A percentile compares a stretch with the other conserved stretches of the same genome.
These are phyloP conservation scores for Galago senegalensis DNA, from an alignment of 2,797 vertebrate species.

Conservation along the genomic window DNA sequence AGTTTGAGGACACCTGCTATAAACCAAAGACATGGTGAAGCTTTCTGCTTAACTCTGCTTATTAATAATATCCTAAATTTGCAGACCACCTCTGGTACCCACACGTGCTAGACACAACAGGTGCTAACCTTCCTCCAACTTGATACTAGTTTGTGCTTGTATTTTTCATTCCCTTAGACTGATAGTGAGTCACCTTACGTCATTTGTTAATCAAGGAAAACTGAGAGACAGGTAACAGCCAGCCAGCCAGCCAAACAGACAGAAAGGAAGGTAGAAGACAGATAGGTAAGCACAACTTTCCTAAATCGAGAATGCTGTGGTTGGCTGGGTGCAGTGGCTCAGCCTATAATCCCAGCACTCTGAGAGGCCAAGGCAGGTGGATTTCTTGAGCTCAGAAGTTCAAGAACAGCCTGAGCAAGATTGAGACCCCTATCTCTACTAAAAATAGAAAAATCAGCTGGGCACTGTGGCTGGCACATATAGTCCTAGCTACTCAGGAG, in stretches of 20 bases:
- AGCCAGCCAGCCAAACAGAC: not conserved
- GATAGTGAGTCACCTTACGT: not conserved
- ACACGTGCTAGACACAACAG: accelerated
- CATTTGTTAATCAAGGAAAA: not conserved
- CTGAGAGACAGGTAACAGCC: not conserved
- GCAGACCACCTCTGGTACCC: not conserved
- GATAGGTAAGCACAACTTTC: not conserved
- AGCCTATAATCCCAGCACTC: no score
- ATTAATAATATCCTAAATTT: not conserved
- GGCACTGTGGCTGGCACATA: no score
- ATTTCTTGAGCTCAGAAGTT: no score
- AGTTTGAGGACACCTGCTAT: no score
- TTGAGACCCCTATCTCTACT: no score
- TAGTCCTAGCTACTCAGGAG: no score
- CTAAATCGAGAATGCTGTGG: not conserved
- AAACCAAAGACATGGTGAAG: not conserved
- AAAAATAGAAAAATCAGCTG: no score
- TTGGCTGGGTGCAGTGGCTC: no score
- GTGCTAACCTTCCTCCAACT: not conserved
- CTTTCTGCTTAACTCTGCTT: not conserved
- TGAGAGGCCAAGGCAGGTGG: no score
- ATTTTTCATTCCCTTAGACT: not conserved
- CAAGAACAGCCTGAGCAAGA: no score
- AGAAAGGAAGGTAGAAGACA: not conserved
- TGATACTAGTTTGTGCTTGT: not conserved